phyloP scores from a whole-genome alignment of 2,113 vertebrate species.

The Pterocles gutturalis region DNA sequence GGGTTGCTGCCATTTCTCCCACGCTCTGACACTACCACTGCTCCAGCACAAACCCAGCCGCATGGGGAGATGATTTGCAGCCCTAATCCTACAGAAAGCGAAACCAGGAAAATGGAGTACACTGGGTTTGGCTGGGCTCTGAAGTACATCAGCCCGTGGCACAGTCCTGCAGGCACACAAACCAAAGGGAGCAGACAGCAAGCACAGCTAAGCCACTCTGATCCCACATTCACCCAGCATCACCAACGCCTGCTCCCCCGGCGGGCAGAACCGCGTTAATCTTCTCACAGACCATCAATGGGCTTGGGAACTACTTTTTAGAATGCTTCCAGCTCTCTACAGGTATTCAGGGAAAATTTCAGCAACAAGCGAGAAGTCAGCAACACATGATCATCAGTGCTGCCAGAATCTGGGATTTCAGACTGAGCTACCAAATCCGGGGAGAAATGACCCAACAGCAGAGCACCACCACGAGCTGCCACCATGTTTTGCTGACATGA shows the following conservation, averaged over 20 bases:
- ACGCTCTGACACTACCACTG: not conserved
- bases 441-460: not conserved
- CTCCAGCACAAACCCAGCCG: not conserved
- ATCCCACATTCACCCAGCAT: accelerated
- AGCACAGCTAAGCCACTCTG: not conserved
- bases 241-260: accelerated
- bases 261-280: not conserved
- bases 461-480: not conserved
- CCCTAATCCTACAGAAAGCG: not conserved
- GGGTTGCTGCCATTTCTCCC: not conserved
- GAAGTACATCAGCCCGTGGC: not conserved
- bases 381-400: accelerated
- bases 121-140: accelerated
- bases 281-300: not conserved
- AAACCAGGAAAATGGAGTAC: not conserved
- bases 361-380: not conserved
- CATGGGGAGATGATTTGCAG: not conserved
- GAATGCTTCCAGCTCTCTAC: not conserved
- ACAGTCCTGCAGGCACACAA: not conserved
- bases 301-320: not conserved
- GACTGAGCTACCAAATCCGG: not conserved
- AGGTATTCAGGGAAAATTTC: not conserved
- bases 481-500: accelerated
- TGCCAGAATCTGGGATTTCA: not conserved
- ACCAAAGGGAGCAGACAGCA: not conserved